Percentiles rank a stretch among this genome's conserved stretches.
These are phyloP conservation scores for Pachycephala philippinensis DNA, from an alignment of 2,113 vertebrate species.

Conservation along the genomic window DNA sequence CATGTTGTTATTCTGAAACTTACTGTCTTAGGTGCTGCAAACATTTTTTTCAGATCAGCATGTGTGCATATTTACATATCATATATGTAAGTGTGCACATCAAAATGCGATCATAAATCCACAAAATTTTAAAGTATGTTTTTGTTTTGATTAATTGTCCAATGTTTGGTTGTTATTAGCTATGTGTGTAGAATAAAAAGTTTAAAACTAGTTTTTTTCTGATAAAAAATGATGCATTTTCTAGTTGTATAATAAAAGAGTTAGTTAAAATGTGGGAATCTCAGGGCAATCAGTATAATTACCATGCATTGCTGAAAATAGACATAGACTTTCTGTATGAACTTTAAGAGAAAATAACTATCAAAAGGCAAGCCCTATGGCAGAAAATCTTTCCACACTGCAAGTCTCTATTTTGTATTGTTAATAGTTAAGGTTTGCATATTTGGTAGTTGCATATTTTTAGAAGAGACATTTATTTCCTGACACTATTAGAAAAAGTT, in stretches of 20 bases:
- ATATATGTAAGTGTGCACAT: not conserved
- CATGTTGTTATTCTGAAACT: not conserved
- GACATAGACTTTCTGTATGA: not conserved
- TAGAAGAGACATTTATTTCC: not conserved
- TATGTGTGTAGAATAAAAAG: not conserved
- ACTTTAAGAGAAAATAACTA: not conserved
- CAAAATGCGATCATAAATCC: not conserved
- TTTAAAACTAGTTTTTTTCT: not conserved
- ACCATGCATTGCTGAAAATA: not conserved
- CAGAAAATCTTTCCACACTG: not conserved
- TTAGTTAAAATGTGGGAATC: not conserved
- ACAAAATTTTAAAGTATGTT: not conserved
- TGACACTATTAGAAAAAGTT: not conserved
- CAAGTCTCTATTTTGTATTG: not conserved
- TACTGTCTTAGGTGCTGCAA: not conserved
- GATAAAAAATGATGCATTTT: not conserved
- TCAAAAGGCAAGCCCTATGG: not conserved
- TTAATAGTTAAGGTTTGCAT: not conserved
- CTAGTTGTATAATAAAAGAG: not conserved
- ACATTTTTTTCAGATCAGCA: not conserved
- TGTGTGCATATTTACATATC: not conserved
- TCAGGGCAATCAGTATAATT: not conserved
- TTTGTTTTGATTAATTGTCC: not conserved
- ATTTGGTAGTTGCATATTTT: not conserved
- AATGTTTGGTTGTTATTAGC: not conserved